Conservation (phyloP, 2,888 invertebrate genomes). For the Drosophila neotestacea region DNA sequence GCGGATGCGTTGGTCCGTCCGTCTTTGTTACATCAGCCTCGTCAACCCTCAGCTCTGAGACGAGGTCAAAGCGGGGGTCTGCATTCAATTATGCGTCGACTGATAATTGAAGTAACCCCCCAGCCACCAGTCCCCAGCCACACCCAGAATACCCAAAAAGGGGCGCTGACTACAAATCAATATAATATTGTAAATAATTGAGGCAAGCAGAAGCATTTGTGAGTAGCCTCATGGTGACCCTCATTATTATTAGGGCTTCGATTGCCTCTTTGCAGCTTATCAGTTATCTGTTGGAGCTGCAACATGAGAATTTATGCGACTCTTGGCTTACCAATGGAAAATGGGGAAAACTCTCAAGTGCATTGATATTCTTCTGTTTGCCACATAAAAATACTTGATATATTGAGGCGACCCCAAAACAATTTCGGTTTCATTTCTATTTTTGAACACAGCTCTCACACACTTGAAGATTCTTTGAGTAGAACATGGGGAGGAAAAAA, state of each 20-base stretch:
- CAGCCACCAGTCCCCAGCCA: not conserved
- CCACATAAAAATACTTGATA: conserved; percentile 35
- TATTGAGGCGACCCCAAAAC: conserved; percentile 35
- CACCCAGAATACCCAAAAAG: not conserved
- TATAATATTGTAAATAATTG: conserved; percentile 75
- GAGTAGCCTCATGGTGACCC: conserved; percentile 55
- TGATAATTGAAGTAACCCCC: conserved; percentile 54
- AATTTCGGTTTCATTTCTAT: conserved; percentile 46
- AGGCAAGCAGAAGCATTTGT: conserved; percentile 21
- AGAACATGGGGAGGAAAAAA: conserved; percentile 16
- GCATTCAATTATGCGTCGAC: conserved; percentile 51
- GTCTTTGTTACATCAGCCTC: conserved; percentile 30
- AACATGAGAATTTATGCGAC: conserved; percentile 51
- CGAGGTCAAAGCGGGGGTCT: conserved; percentile 57
- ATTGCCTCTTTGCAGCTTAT: conserved; percentile 52
- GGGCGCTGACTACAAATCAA: conserved; percentile 58
- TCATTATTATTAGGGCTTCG: conserved; percentile 57
- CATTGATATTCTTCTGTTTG: conserved; percentile 48
- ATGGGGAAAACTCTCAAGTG: conserved; percentile 64
- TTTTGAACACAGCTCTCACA: conserved; percentile 40
- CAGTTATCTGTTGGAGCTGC: conserved; percentile 59
- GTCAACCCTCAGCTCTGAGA: conserved; percentile 27
- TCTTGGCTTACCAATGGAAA: conserved; percentile 5
- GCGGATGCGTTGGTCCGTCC: conserved; percentile 16
- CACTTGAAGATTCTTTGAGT: conserved; percentile 40